Evolutionary conservation across 2,888 invertebrate genomes (phyloP), one percentile per base, ranked within the genome.

Genomic region (Agrotis puta): DNA sequence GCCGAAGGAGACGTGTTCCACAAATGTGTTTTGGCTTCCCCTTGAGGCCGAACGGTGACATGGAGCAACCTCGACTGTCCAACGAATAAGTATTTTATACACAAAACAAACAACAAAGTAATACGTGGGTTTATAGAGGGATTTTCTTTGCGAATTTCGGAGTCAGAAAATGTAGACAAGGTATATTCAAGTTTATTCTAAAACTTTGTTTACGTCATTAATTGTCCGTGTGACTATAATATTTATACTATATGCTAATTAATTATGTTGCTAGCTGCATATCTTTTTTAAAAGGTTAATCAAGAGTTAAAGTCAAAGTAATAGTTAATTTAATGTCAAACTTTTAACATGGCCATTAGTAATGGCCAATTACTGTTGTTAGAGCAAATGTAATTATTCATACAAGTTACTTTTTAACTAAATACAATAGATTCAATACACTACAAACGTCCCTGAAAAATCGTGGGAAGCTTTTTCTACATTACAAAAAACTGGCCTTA

Each of bases 11-110:
- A 71, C 77, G 72, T 84, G 80, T 82, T 79, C 58, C 76, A 66
- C 75, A 82, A 87, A 88, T 87, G 80, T 84, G 83, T 88, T 86
- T 86, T 85, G 87, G 80, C 85, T 85, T 87, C 79, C 87, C 85
- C 87, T 79, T 65, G 85, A 83, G 84, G 81, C 74, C 77, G 79
- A 65, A 80, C 84, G 74, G 76, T 84, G 85, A 83, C 84, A 82
- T 72, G 84, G 74, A 78, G 70, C 79, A 80, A 79, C 79, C 77
- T 70, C 74, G 76, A 65, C 78, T 78, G 78, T 73, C 81, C 75
- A 82, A 77, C 80, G 70, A 74, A 77, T 75, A 82, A 70, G 63
- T 70, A 69, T 70, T 63, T 65, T 73, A 58, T 54, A 74, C 48
- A 68, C n/a, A 68, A 64, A n/a, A 69, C 51, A 53, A 27, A 70